Percentiles rank a stretch among this genome's conserved stretches.
Conservation (phyloP, 2,888 invertebrate genomes). For the Allygus modestus region DNA sequence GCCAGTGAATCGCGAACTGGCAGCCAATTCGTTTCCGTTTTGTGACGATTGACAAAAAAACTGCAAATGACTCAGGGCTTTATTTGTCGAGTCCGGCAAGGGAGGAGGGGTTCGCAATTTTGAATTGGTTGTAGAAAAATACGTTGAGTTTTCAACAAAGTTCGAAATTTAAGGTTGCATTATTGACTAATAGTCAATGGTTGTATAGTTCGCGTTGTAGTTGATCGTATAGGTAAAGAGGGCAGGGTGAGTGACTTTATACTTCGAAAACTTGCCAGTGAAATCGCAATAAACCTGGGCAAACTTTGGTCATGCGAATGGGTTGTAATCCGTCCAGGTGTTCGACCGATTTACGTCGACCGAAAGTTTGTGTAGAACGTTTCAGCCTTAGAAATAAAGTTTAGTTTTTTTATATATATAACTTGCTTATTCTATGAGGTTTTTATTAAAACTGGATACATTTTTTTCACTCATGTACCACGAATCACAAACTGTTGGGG, state of each 20-base stretch:
- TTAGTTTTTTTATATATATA: too few relatives aligned
- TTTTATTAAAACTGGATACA: too few relatives aligned
- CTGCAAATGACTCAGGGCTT: not conserved
- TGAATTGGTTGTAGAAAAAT: not conserved
- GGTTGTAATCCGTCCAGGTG: not conserved
- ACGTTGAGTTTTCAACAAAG: not conserved
- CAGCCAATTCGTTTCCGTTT: slow-evolving; percentile 40
- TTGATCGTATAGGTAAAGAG: too few relatives aligned
- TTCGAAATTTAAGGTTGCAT: too few relatives aligned
- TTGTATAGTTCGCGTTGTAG: too few relatives aligned
- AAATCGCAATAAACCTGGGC: not conserved
- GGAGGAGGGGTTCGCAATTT: slow-evolving; percentile 2
- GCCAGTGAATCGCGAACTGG: not conserved
- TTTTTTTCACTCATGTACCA: too few relatives aligned
- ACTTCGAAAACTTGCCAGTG: not conserved
- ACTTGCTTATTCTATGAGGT: too few relatives aligned
- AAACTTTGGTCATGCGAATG: not conserved
- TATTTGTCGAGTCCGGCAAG: not conserved
- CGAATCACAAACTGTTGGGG: too few relatives aligned
- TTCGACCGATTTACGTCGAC: not conserved
- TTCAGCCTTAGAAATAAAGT: too few relatives aligned
- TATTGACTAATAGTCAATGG: too few relatives aligned
- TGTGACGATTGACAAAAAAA: slow-evolving; percentile 27
- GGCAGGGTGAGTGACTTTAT: too few relatives aligned
- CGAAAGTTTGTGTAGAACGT: too few relatives aligned